Evolutionary conservation across 1,140 invertebrate species (phyloP), one percentile per base, ranked within the genome.

Genomic region (Drosophila sp.): DNA sequence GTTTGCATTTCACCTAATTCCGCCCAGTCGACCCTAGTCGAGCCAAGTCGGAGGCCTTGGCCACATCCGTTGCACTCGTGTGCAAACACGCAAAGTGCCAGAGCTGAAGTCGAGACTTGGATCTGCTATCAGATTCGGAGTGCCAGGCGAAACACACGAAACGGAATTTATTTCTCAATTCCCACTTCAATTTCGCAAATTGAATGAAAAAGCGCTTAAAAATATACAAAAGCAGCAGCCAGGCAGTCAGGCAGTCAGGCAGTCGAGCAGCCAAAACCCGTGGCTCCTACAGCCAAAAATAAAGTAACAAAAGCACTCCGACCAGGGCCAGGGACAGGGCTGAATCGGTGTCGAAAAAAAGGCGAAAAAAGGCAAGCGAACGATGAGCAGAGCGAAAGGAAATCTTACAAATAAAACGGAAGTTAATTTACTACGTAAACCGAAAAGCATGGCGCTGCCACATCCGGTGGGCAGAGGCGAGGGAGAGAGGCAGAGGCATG

Each of bases 381-480:
- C 78, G 70, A 72, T 75, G 82, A 87, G 83, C 76, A 78, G 64
- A 89, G 70, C 80, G 70, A 89, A 89, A 83, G 84, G 84, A 89
- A 89, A 89, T 89, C 83, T 89, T 90, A 83, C 82, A 90, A 90
- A 90, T 87, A 90, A 90, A 90, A 90, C 89, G 89, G 89, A 90
- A 90, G 89, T 90, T 90, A 90, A 90, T 90, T 90, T 90, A 90
- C 87, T 90, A 89, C 89, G 83, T 90, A 90, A 90, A 87, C 89
- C 89, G 83, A 83, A 89, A 79, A 84, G 80, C 78, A 89, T 83
- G 83, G 83, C 83, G 84, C 83, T 90, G 72, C 89, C 82, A 90
- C 87, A 90, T 87, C 79, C 87, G 87, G 65, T 56, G 32, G 27
- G 16, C 14, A 36, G 29, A 8, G 18, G 36, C 7, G 11, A n/a